These are phyloP conservation scores for Bambusicola thoracicus DNA, from an alignment of 2,113 vertebrate genomes.

Conservation along the genomic window DNA sequence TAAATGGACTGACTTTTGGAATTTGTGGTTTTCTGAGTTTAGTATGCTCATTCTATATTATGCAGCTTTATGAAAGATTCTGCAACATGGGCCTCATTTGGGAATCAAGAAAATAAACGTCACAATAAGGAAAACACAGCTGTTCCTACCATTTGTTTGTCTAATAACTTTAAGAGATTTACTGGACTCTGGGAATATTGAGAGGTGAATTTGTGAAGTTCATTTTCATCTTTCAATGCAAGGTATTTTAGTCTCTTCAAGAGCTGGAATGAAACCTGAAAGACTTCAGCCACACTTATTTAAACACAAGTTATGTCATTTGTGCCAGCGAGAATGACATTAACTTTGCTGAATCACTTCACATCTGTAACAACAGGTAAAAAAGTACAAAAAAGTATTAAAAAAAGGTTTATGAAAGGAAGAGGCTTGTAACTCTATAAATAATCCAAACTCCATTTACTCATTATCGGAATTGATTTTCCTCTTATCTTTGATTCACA, in stretches of 20 bases:
- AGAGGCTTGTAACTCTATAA: neutral
- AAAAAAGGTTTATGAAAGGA: neutral
- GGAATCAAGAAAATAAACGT: neutral
- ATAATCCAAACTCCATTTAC: neutral
- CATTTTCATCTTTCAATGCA: neutral
- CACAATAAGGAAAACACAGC: neutral
- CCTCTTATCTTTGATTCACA: neutral
- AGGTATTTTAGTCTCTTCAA: neutral
- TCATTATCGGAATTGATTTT: neutral
- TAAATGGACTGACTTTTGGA: neutral
- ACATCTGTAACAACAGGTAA: neutral
- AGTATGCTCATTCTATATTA: neutral
- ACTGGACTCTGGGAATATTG: neutral
- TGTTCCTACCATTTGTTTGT: neutral
- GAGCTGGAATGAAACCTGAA: neutral
- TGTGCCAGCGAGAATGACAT: neutral
- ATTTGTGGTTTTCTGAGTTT: neutral
- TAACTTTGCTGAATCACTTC: neutral
- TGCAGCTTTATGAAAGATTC: neutral
- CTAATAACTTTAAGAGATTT: neutral
- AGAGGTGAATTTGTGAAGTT: neutral
- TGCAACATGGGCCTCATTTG: neutral
- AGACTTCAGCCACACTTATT: neutral
- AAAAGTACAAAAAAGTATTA: too few species aligned
- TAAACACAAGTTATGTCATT: neutral